phyloP scores from a whole-genome alignment of 2,888 invertebrate genomes.

The Eledona agricola region DNA sequence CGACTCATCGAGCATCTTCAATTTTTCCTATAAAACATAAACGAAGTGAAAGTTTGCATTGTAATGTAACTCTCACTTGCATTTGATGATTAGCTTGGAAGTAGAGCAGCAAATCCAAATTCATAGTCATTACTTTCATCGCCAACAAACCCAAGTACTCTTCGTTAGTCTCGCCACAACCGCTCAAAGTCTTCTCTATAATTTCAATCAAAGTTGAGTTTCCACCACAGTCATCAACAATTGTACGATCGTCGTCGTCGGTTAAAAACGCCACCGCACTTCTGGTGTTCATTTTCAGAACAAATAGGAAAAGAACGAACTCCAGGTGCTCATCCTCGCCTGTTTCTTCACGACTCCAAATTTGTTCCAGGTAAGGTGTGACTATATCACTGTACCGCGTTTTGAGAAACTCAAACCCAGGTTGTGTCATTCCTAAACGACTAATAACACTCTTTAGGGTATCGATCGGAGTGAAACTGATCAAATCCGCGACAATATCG shows the following conservation, averaged over 20 bases:
- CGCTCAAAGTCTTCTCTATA: slow-evolving; percentile 41
- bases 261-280: slow-evolving; percentile 29
- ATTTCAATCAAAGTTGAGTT: slow-evolving; percentile 38
- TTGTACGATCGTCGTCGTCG: slow-evolving; percentile 30
- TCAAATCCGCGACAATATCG: slow-evolving; percentile 27
- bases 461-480: slow-evolving; percentile 16
- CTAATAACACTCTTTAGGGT: slow-evolving; percentile 4
- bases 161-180: slow-evolving; percentile 27
- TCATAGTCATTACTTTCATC: slow-evolving; percentile 42
- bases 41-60: slow-evolving; percentile 18
- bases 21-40: slow-evolving; percentile 12
- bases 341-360: slow-evolving; percentile 35
- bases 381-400: slow-evolving; percentile 15
- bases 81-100: slow-evolving; percentile 41
- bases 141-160: slow-evolving; percentile 40
- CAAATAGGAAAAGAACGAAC: slow-evolving; percentile 33
- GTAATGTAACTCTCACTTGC: slow-evolving; percentile 38
- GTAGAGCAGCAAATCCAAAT: slow-evolving; percentile 42
- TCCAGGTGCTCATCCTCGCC: slow-evolving; percentile 25
- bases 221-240: slow-evolving; percentile 31
- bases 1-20: background rate
- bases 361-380: slow-evolving; percentile 36
- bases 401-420: slow-evolving; percentile 23
- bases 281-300: slow-evolving; percentile 28
- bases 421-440: slow-evolving; percentile 1